Evolutionary conservation across 2,888 invertebrate genomes (phyloP), one percentile per base, ranked within the genome.

Genomic region (Tiliacea citrago): DNA sequence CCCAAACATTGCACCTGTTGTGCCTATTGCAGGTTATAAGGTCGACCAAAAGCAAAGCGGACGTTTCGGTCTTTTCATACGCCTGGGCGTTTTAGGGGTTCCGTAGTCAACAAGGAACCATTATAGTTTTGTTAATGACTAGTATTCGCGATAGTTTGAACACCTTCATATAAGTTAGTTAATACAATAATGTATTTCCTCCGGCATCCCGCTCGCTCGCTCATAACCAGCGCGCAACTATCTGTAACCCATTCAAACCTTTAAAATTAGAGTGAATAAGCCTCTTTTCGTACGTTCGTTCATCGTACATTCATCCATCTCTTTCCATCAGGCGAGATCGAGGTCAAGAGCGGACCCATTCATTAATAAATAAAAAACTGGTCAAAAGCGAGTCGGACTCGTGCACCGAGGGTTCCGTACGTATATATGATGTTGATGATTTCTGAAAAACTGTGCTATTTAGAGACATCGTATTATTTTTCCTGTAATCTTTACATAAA

Each of bases 291-390:
- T 1, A 53, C 21, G 8, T n/a, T 57, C 18, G n/a, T 57, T 16
- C 7, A 71, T 71, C 42, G 57, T 35, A 58, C 24, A 35, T 29
- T 35, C n/a, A 58, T 29, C 42, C 24, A 45, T 58, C 35, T 18
- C 12, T n/a, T n/a, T 66, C n/a, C 13, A 68, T 29, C 24, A 45
- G 29, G 39, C 29, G 42, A n/a, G 29, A 47, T 57, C n/a, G 29
- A 51, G 24, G 57, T 49, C 29, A 77, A 57, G 29, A 57, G n/a
- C 55, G 13, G n/a, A 45, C 13, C 9, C n/a, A 35, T 21, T 68
- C 21, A 68, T 68, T 58, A 78, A 45, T 49, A 68, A 51, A 75
- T n/a, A n/a, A n/a, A n/a, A n/a, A n/a, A n/a, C n/a, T n/a, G n/a
- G n/a, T n/a, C n/a, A n/a, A n/a, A n/a, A n/a, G n/a, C n/a, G n/a